Conservation (phyloP, 1,140 invertebrate genomes). For the Aphaenogaster rudis region DNA sequence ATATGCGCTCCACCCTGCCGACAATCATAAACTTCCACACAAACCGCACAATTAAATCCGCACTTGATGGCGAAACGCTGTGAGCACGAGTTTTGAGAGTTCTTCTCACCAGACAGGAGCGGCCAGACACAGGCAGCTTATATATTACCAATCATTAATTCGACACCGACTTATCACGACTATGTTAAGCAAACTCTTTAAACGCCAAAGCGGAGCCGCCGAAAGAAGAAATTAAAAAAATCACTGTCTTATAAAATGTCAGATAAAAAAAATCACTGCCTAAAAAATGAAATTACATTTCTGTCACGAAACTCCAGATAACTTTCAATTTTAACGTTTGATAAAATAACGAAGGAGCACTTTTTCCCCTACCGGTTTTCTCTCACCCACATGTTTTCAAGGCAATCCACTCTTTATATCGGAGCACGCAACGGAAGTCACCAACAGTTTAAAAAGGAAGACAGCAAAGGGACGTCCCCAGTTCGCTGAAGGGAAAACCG, state of each 20-base stretch:
- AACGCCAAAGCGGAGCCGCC: neutral
- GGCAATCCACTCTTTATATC: neutral
- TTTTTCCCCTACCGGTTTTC: neutral
- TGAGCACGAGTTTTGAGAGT: neutral
- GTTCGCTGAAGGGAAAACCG: neutral
- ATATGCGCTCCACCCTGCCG: neutral
- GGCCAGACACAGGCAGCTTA: neutral
- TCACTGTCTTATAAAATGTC: neutral
- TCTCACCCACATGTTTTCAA: neutral
- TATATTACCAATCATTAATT: constrained; percentile 4
- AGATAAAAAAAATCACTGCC: too few relatives aligned
- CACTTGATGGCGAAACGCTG: neutral
- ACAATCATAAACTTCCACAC: neutral
- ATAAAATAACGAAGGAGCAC: neutral
- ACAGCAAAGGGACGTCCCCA: neutral
- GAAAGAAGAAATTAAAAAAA: neutral
- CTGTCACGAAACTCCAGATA: neutral
- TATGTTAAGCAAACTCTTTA: constrained; percentile 1
- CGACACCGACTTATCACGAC: neutral
- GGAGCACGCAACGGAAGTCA: neutral
- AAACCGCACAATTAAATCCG: neutral
- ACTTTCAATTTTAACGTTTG: neutral
- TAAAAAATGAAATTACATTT: neutral
- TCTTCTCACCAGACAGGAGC: too few relatives aligned
- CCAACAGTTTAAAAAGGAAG: neutral